Base-by-base conservation (phyloP, 2,888 invertebrate genomes). In the Malachius bipustulatus region DNA sequence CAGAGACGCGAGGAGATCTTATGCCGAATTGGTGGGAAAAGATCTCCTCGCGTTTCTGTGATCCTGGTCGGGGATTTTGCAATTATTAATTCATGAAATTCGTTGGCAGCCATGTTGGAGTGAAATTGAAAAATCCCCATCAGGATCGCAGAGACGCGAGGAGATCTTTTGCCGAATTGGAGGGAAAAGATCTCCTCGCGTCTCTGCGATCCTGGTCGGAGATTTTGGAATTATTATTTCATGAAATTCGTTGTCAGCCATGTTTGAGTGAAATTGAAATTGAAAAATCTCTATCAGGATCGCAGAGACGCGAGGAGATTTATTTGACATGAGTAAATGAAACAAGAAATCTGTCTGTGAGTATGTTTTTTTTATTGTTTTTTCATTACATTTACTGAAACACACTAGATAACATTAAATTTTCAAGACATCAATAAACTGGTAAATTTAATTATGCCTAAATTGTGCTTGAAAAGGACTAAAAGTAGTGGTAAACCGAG, bases 361-460 rank as follows among this genome's bases (percentile, higher is more conserved):
- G 6, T 19, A 6, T 8, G n/a, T 8, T 19, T 6, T 19, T 19
- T 19, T 19, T 8, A 8, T 19, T 19, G 24, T 19, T n/a, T 19
- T 19, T 19, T 8, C 24, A 19, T 19, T 19, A 8, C 6, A 19
- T 19, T 19, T n/a, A n/a, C 55, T 56, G 52, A 50, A 56, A 54
- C 52, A 54, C 52, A 54, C 52, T 50, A 11, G n/a, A 54, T 56
- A 55, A 56, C 56, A 56, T 55, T 54, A 54, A 56, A 49, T 54
- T 50, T 53, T 51, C 49, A 45, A 51, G 53, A 56, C 56, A 56
- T 49, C 54, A 54, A 56, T 47, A 55, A n/a, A 54, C 51, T 55
- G 48, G 49, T 54, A 51, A 54, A 50, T 47, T 37, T 48, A 49
- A 48, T 51, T 49, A 51, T 45, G 46, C 42, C 43, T 48, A 49